phyloP scores from a whole-genome alignment of 2,113 vertebrate genomes.

The Nothoprocta pentlandii region DNA sequence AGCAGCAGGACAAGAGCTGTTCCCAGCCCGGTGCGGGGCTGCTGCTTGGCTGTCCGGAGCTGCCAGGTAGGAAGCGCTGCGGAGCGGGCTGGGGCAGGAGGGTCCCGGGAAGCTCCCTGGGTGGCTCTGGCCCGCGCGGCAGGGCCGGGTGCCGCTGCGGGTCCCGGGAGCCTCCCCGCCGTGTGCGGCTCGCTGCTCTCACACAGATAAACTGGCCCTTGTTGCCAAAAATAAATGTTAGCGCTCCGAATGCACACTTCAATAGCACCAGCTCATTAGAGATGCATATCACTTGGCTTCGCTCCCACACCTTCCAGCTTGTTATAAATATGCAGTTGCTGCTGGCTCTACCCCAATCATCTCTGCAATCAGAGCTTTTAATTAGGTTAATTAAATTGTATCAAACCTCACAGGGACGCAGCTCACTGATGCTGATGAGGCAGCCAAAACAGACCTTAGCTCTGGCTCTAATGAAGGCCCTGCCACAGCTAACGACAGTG shows the following conservation, averaged over 20 bases:
- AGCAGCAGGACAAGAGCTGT: background rate
- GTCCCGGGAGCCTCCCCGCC: background rate
- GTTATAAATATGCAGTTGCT: slow-evolving; percentile 94
- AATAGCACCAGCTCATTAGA: slow-evolving; percentile 89
- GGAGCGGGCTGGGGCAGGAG: background rate
- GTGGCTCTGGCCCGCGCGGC: background rate
- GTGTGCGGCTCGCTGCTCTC: slow-evolving; percentile 34
- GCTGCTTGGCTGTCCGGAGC: accelerated
- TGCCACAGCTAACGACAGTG: slow-evolving; percentile 80
- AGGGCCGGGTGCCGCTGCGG: background rate
- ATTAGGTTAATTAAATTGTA: slow-evolving; percentile 99
- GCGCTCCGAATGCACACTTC: slow-evolving; percentile 79
- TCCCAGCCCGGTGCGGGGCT: background rate
- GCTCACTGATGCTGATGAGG: slow-evolving; percentile 96
- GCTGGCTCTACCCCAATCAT: slow-evolving; percentile 96
- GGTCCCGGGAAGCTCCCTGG: background rate
- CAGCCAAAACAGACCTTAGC: slow-evolving; percentile 93
- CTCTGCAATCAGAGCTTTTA: slow-evolving; percentile 99
- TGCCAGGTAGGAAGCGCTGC: background rate
- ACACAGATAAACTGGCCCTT: slow-evolving; percentile 78
- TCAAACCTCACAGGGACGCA: slow-evolving; percentile 99
- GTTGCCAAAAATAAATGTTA: slow-evolving; percentile 87
- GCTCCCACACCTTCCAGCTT: slow-evolving; percentile 95
- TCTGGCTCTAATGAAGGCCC: slow-evolving; percentile 84
- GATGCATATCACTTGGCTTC: slow-evolving; percentile 94